phyloP scores from a whole-genome alignment of 2,888 invertebrate species.

The Epistrophella euchroma region DNA sequence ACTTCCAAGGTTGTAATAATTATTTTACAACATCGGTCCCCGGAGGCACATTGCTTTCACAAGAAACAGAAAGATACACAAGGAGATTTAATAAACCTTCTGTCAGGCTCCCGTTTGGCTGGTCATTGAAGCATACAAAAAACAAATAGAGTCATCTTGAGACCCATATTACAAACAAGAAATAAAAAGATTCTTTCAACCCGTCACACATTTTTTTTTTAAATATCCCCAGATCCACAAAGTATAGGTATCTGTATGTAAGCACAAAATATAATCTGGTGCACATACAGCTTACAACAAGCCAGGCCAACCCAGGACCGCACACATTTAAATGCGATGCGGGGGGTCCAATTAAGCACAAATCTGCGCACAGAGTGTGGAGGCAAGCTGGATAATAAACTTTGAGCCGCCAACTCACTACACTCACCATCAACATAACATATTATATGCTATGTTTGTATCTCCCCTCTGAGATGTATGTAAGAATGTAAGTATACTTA shows the following conservation, averaged over 20 bases:
- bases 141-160: slow-evolving; percentile 50
- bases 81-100: slow-evolving; percentile 1
- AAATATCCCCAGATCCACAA: not conserved
- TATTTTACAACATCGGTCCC: slow-evolving; percentile 48
- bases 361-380: slow-evolving; percentile 76
- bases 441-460: not conserved
- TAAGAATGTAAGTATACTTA: no score
- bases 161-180: not conserved
- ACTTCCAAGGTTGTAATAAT: slow-evolving; percentile 11
- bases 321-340: slow-evolving; percentile 79
- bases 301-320: slow-evolving; percentile 69
- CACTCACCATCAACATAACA: slow-evolving; percentile 6
- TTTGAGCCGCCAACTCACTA: slow-evolving; percentile 66
- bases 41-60: slow-evolving; percentile 38
- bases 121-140: slow-evolving; percentile 13
- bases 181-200: slow-evolving; percentile 27
- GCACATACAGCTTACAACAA: slow-evolving; percentile 23
- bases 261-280: not conserved
- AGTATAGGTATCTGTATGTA: not conserved
- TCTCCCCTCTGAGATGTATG: slow-evolving; percentile 1
- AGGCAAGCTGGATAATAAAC: slow-evolving; percentile 75
- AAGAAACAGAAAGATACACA: slow-evolving; percentile 29
- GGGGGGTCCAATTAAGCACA: slow-evolving; percentile 80
- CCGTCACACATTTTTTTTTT: slow-evolving; percentile 17
- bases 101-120: slow-evolving; percentile 8